These are phyloP conservation scores for Pipistrellus nathusii DNA, from an alignment of 2,797 vertebrate genomes.

Conservation along the genomic window DNA sequence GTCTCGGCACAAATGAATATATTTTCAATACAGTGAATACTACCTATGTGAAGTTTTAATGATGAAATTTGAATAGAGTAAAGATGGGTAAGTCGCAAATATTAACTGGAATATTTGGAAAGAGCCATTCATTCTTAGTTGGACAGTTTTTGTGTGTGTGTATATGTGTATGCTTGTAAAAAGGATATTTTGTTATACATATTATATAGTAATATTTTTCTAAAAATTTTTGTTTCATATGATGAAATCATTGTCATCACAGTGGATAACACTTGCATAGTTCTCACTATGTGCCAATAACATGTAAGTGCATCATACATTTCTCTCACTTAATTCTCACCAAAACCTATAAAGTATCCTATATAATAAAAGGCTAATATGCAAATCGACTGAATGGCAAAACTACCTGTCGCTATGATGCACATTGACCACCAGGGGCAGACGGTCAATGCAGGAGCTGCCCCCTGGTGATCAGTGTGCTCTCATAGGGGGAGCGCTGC, in stretches of 20 bases:
- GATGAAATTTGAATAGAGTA: slow-evolving; percentile 38
- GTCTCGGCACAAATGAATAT: background rate
- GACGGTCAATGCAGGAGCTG: too few relatives aligned
- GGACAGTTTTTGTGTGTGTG: background rate
- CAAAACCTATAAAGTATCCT: background rate
- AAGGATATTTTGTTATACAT: background rate
- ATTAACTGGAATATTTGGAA: slow-evolving; percentile 52
- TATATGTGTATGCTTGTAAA: background rate
- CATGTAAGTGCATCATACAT: slow-evolving; percentile 17
- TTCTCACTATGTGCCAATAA: background rate
- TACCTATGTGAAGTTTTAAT: slow-evolving; percentile 27
- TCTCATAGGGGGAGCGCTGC: too few relatives aligned
- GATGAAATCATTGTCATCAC: background rate
- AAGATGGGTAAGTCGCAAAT: slow-evolving; percentile 17
- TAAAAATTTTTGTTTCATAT: slow-evolving; percentile 47
- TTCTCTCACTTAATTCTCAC: slow-evolving; percentile 39
- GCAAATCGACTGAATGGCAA: too few relatives aligned
- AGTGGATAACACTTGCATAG: background rate
- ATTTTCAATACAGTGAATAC: background rate
- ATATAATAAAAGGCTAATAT: too few relatives aligned
- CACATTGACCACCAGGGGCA: too few relatives aligned
- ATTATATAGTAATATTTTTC: background rate
- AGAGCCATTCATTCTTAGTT: slow-evolving; percentile 42
- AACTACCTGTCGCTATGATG: too few relatives aligned
- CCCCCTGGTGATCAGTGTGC: too few relatives aligned